Base-by-base conservation (phyloP, 2,888 invertebrate species). In the Cancer borealis region DNA sequence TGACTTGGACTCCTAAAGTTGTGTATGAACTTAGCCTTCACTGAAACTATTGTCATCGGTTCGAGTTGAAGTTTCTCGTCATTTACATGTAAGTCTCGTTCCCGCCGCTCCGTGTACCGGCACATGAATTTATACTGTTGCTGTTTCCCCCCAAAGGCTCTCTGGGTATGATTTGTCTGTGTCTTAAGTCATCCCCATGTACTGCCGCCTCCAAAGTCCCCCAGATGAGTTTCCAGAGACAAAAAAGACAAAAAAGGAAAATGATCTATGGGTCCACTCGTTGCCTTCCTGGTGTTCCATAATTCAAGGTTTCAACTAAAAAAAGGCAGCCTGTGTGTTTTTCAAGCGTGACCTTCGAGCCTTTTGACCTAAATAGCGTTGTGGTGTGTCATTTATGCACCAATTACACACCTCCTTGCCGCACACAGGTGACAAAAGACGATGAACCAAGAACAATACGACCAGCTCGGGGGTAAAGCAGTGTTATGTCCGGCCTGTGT, bases 1-100 rank as follows among this genome's bases (percentile, higher is more conserved):
- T 73, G 73, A 73, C 73, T 21, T 73, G 73, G 73, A 73, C 26
- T 73, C 73, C 73, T 73, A 26, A 73, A 73, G 73, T 73, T 73
- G 26, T 73, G 26, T 73, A 73, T 73, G 73, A 73, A 73, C 73
- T 73, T 73, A 10, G 73, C 8, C 73, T 73, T 26, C 73, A 26
- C 60, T 26, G 73, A 26, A 26, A 73, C 26, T 26, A 73, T 73
- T 73, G 73, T 73, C 73, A 26, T 73, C 10, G 26, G 73, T 73
- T 73, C n/a, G 8, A 73, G 26, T 10, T 73, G 73, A 73, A 73
- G 73, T 73, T 73, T 26, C 73, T 73, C 10, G 26, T 10, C 73
- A 73, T 73, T 73, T 73, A 26, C 26, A n/a, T 26, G 73, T 73
- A 5, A 73, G 73, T 73, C 54, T 54, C 73, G 73, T n/a, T 73